These are phyloP conservation scores for Chironomus striatipennis DNA, from an alignment of 1,140 invertebrate genomes.

Conservation along the genomic window DNA sequence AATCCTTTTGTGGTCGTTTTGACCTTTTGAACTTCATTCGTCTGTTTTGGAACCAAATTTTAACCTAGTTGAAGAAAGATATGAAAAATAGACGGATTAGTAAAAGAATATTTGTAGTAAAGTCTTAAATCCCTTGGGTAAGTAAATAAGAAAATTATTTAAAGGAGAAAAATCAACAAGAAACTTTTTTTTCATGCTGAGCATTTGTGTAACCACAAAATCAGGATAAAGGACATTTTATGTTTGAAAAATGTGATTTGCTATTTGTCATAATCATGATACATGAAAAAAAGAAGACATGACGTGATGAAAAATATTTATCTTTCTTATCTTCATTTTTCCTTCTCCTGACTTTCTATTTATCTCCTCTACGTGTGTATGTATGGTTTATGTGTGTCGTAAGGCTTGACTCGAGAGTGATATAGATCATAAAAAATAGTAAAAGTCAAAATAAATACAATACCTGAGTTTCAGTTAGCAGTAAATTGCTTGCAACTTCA, in stretches of 20 bases:
- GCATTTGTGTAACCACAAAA: background rate
- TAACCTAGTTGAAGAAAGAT: slow-evolving; percentile 54
- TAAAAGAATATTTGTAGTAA: no score
- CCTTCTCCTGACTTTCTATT: background rate
- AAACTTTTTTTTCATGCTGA: background rate
- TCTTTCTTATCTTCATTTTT: slow-evolving; percentile 17
- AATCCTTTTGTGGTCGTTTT: slow-evolving; percentile 85
- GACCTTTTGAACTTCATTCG: slow-evolving; percentile 94
- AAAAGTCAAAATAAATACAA: slow-evolving; percentile 3
- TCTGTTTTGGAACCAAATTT: slow-evolving; percentile 94
- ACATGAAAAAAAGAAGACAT: background rate
- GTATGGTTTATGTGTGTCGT: no score
- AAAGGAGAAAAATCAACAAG: background rate
- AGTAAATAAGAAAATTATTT: no score
- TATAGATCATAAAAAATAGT: background rate
- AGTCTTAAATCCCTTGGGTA: no score
- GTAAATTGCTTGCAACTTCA: slow-evolving; percentile 94
- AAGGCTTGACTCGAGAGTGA: no score
- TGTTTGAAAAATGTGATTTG: background rate
- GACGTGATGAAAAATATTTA: slow-evolving; percentile 14
- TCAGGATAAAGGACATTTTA: slow-evolving; percentile 5
- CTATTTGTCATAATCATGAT: slow-evolving; percentile 1
- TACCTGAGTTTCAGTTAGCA: slow-evolving; percentile 96
- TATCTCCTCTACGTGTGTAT: background rate
- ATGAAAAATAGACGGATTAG: no score